phyloP scores from a whole-genome alignment of 2,113 vertebrate genomes.

The Trichechus manatus region DNA sequence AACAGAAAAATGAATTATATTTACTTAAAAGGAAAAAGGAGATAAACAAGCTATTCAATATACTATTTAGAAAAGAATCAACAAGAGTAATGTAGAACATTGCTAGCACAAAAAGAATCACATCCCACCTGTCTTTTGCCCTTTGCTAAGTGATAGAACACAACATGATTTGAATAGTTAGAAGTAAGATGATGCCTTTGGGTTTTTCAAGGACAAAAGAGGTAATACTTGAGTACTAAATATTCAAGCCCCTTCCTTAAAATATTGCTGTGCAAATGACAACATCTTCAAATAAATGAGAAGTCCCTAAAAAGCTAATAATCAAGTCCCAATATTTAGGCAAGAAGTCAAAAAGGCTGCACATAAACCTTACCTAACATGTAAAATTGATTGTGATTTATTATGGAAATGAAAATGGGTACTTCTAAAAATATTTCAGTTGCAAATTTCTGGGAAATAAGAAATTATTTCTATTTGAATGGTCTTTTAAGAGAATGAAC shows the following conservation, averaged over 20 bases:
- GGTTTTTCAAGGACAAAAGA: conserved; percentile 30
- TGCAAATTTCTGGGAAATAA: not conserved
- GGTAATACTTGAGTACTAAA: not conserved
- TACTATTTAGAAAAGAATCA: conserved; percentile 15
- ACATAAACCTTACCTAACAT: not conserved
- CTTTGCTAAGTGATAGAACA: conserved; percentile 23
- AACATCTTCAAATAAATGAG: conserved; percentile 37
- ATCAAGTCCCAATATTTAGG: conserved; percentile 31
- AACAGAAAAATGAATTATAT: not conserved
- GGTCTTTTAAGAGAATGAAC: not conserved
- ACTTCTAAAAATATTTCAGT: not conserved
- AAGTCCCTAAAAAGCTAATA: conserved; percentile 43
- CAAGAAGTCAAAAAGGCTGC: conserved; percentile 50
- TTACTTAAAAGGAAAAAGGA: not conserved
- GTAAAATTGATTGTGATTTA: conserved; percentile 25
- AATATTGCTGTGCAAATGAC: not conserved
- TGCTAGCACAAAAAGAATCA: not conserved
- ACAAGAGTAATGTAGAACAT: not conserved
- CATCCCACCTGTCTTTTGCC: not conserved
- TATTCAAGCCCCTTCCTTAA: not conserved
- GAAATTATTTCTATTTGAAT: not conserved
- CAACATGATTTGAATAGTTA: not conserved
- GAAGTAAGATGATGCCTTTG: not conserved
- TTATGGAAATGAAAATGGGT: not conserved
- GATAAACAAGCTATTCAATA: not conserved